A percentile compares a stretch with the other conserved stretches of the same genome.
Conservation (phyloP, 2,113 vertebrate genomes). For the Eptesicus fuscus region DNA sequence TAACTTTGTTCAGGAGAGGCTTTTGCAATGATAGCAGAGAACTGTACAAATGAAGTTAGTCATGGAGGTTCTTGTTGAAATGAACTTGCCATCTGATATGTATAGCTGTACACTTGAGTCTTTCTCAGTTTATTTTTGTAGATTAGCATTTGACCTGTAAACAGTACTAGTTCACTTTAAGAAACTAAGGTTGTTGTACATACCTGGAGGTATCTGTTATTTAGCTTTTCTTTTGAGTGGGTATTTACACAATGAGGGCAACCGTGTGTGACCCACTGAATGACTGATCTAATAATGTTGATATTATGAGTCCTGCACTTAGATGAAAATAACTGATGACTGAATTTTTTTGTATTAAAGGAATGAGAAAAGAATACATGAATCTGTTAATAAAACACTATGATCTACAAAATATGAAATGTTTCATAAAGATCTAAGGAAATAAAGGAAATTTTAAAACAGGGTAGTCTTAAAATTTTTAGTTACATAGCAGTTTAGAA, state of each 20-base stretch:
- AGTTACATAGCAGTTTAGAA: slow-evolving; percentile 31
- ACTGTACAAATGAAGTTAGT: background rate
- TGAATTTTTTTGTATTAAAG: slow-evolving; percentile 68
- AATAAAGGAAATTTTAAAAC: slow-evolving; percentile 63
- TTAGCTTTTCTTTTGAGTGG: slow-evolving; percentile 13
- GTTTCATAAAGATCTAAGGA: slow-evolving; percentile 61
- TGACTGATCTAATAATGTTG: slow-evolving; percentile 49
- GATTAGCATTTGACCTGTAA: slow-evolving; percentile 52
- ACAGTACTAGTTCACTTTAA: slow-evolving; percentile 32
- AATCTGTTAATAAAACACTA: slow-evolving; percentile 67
- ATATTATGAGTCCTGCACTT: slow-evolving; percentile 48
- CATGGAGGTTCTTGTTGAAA: background rate
- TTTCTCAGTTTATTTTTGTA: slow-evolving; percentile 37
- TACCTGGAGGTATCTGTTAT: slow-evolving; percentile 22
- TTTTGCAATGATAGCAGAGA: slow-evolving; percentile 25
- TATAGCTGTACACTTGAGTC: background rate
- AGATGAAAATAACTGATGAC: slow-evolving; percentile 48
- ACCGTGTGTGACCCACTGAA: slow-evolving; percentile 34
- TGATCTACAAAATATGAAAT: slow-evolving; percentile 60
- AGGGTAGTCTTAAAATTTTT: slow-evolving; percentile 29
- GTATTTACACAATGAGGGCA: slow-evolving; percentile 28
- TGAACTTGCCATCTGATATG: slow-evolving; percentile 27
- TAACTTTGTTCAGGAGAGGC: slow-evolving; percentile 29
- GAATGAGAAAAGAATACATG: slow-evolving; percentile 55
- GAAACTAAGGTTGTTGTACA: slow-evolving; percentile 10